Evolutionary conservation across 1,140 invertebrate genomes (phyloP), one percentile per base, ranked within the genome.

Genomic region (Aphelinus atriplicis): DNA sequence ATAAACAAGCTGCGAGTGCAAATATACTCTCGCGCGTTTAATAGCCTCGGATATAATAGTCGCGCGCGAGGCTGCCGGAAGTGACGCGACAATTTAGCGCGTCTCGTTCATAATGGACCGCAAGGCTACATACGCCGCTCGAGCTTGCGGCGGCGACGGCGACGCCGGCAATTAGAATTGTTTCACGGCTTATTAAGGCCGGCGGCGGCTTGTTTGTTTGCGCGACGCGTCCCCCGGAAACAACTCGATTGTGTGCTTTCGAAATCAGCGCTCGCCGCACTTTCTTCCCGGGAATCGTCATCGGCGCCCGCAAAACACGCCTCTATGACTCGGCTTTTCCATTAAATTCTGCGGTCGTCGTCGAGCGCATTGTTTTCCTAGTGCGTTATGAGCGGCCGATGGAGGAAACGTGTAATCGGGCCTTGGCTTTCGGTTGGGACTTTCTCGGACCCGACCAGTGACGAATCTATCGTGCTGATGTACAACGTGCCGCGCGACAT

Each of bases 131-230:
- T 26, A 26, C 26, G 26, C 26, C 26, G 26, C 26, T 26, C 26
- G 26, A 26, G 26, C 26, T 26, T 26, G 26, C 26, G 26, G 26
- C 26, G 26, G 26, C 26, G 26, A 26, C 26, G 26, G 26, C 26
- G 26, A 26, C 78, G 76, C 42, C 71, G 51, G 73, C 73, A 83
- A 84, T 85, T 83, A 83, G 77, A 81, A 79, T 82, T 73, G 77
- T 82, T 83, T 83, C 80, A 81, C 77, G 42, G 45, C 51, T 42
- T 74, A 63, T 69, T 62, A 56, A 66, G 55, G 53, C 45, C 48
- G 51, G 26, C 26, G 26, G 26, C 26, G 26, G 26, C 26, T 26
- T 26, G 26, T 26, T 26, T 26, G 26, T 26, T 26, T 26, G 26
- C 26, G 26, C 26, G 26, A 26, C 26, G 26, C 26, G 26, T 26